These are phyloP conservation scores for Athalia circularis DNA, from an alignment of 2,888 invertebrate genomes.

Conservation along the genomic window DNA sequence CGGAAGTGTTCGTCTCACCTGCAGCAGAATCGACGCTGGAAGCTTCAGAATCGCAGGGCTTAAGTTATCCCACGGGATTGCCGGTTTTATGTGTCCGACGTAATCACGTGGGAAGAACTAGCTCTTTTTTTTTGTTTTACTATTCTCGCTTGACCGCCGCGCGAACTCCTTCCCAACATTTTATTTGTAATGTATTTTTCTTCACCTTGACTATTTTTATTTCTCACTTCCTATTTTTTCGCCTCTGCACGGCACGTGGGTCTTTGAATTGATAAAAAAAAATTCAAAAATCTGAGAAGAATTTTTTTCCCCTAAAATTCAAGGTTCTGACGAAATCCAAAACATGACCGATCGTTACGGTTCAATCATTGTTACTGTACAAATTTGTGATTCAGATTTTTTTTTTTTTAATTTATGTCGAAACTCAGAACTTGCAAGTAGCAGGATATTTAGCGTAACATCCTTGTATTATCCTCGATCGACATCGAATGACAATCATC, in stretches of 20 bases:
- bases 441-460: too few species aligned
- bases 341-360: too few species aligned
- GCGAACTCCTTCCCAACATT: not conserved
- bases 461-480: too few species aligned
- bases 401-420: too few species aligned
- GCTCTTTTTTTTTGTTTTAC: not conserved
- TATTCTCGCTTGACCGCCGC: not conserved
- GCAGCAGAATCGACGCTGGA: not conserved
- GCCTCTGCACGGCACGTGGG: not conserved
- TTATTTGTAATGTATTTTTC: not conserved
- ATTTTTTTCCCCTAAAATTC: too few species aligned
- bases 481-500: too few species aligned
- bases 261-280: too few species aligned
- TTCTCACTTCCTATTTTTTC: not conserved
- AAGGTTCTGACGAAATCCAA: too few species aligned
- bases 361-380: too few species aligned
- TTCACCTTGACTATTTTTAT: not conserved
- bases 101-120: not conserved
- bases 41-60: not conserved
- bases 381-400: too few species aligned
- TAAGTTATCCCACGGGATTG: slow-evolving; percentile 30
- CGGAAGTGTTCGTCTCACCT: slow-evolving; percentile 19
- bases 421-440: too few species aligned
- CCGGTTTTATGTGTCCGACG: slow-evolving; percentile 37
- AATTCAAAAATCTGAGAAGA: too few species aligned